These are phyloP conservation scores for Asarcornis scutulata DNA, from an alignment of 2,113 vertebrate genomes.

Conservation along the genomic window DNA sequence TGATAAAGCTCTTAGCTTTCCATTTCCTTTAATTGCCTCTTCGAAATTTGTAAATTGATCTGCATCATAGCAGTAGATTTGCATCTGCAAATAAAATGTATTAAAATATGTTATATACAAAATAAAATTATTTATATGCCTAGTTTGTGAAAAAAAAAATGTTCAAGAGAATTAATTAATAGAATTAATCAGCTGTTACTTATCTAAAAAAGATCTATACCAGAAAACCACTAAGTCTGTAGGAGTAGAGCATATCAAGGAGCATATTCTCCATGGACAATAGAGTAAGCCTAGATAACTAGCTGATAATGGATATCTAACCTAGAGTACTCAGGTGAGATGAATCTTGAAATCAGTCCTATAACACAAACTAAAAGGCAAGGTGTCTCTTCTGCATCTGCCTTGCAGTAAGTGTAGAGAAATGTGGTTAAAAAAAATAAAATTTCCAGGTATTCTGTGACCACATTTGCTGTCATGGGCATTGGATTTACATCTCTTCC, in stretches of 20 bases:
- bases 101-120: neutral
- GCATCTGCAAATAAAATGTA: conserved; percentile 86
- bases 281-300: neutral
- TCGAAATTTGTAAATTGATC: conserved; percentile 85
- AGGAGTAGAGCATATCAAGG: neutral
- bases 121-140: neutral
- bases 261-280: neutral
- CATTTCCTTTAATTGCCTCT: conserved; percentile 86
- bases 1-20: conserved; percentile 89
- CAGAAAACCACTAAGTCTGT: neutral
- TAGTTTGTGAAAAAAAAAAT: neutral
- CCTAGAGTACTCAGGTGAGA: neutral
- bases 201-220: neutral
- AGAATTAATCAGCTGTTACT: neutral
- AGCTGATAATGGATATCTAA: neutral
- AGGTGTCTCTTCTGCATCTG: neutral
- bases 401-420: neutral
- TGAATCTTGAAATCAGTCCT: neutral
- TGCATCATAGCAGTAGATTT: conserved; percentile 92
- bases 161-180: too few relatives aligned
- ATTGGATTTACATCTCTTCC: neutral
- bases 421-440: neutral
- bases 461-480: neutral
- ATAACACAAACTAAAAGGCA: neutral
- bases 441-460: neutral